phyloP scores from a whole-genome alignment of 2,113 vertebrate genomes.

The Anseranas semipalmata region DNA sequence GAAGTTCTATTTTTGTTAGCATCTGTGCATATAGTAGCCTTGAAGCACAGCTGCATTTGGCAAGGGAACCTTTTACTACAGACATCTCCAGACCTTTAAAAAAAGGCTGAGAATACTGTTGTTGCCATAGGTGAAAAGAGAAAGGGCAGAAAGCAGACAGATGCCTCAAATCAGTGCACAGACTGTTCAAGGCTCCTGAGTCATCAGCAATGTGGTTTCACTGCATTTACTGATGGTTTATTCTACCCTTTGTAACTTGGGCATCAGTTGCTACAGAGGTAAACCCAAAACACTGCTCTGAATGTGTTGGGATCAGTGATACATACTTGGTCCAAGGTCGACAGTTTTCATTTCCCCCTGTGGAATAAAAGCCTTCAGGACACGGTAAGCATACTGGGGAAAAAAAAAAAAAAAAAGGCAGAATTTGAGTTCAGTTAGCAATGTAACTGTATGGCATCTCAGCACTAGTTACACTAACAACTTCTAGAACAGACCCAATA shows the following conservation, averaged over 20 bases:
- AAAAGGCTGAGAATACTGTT: neutral
- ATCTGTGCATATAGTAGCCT: neutral
- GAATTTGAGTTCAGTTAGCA: neutral
- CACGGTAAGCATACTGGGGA: slow-evolving; percentile 70
- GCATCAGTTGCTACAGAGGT: neutral
- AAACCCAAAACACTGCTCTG: neutral
- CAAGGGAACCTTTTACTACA: neutral
- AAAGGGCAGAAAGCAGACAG: neutral
- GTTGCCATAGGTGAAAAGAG: neutral
- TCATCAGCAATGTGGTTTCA: neutral
- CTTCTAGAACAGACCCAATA: neutral
- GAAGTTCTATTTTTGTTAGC: neutral
- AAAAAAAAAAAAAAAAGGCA: neutral
- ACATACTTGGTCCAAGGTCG: slow-evolving; percentile 79
- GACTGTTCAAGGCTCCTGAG: neutral
- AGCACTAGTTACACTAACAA: too few relatives aligned
- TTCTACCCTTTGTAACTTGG: neutral
- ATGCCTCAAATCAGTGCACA: neutral
- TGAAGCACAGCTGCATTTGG: neutral
- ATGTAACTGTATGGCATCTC: neutral
- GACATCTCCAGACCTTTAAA: neutral
- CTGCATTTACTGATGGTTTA: neutral
- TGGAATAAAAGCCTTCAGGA: slow-evolving; percentile 70
- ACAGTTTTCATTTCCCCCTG: slow-evolving; percentile 55
- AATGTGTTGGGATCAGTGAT: accelerated